These are phyloP conservation scores for Erpobdella octoculata DNA, from an alignment of 2,888 invertebrate species.

Conservation along the genomic window DNA sequence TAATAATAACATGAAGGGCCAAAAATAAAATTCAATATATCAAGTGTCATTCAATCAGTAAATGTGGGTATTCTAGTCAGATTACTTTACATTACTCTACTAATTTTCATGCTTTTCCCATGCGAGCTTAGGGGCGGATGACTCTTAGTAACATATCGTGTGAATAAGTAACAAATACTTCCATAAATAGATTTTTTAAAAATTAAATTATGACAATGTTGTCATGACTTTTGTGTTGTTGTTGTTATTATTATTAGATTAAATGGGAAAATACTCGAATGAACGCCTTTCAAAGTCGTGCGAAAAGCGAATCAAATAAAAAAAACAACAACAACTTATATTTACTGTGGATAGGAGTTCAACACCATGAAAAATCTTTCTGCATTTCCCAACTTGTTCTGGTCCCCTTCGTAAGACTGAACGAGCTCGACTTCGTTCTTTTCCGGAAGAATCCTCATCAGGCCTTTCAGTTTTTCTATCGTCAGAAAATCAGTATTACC, in stretches of 20 bases:
- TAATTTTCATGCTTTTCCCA: no score
- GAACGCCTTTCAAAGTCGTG: neutral
- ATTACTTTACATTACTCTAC: no score
- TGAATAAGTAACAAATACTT: no score
- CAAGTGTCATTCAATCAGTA: no score
- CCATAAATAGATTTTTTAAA: no score
- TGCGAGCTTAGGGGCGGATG: no score
- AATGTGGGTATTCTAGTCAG: no score
- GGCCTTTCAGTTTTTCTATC: conserved; percentile 53
- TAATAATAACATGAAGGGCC: no score
- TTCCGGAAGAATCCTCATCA: conserved; percentile 55
- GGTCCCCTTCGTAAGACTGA: conserved; percentile 48
- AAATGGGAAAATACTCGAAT: neutral
- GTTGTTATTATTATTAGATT: neutral
- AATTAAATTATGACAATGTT: no score
- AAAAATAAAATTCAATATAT: no score
- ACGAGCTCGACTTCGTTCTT: conserved; percentile 51
- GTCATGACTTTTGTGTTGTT: neutral
- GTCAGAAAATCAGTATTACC: conserved; percentile 48
- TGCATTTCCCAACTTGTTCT: conserved; percentile 52
- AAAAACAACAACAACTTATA: conserved; percentile 4
- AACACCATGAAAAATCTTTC: conserved; percentile 54
- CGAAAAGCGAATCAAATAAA: neutral
- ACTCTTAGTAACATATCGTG: no score
- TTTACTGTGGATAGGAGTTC: conserved; percentile 50